phyloP scores from a whole-genome alignment of 2,797 vertebrate genomes.

The Cichlasoma orientale region DNA sequence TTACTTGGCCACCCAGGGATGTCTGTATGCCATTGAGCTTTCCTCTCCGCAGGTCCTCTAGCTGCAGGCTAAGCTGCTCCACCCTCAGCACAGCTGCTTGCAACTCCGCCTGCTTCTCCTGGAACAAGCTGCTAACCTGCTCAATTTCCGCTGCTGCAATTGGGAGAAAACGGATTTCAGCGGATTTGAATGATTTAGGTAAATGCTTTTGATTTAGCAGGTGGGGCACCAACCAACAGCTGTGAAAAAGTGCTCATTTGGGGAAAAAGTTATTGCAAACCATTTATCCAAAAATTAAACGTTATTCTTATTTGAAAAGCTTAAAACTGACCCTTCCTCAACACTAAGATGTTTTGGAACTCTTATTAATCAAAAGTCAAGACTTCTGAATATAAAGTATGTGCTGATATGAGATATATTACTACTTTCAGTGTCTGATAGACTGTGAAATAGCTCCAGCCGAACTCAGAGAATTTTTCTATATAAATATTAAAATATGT shows the following conservation, averaged over 20 bases:
- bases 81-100: conserved; percentile 94
- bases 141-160: conserved; percentile 94
- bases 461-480: not conserved
- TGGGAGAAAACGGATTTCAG: too few species aligned
- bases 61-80: conserved; percentile 95
- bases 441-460: not conserved
- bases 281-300: not conserved
- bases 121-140: conserved; percentile 95
- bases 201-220: not conserved
- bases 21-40: conserved; percentile 93
- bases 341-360: not conserved
- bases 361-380: not conserved
- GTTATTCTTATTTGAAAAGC: not conserved
- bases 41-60: conserved; percentile 94
- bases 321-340: not conserved
- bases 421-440: not conserved
- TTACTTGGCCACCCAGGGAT: conserved; percentile 86
- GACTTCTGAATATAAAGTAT: not conserved
- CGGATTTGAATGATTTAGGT: too few species aligned
- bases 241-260: not conserved
- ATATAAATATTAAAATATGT: not conserved
- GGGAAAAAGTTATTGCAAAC: fast-evolving
- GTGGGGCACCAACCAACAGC: not conserved
- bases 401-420: not conserved
- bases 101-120: conserved; percentile 96